Evolutionary conservation across 2,797 vertebrate genomes (phyloP), one percentile per base, ranked within the genome.

Genomic region (Loriculus beryllinus): DNA sequence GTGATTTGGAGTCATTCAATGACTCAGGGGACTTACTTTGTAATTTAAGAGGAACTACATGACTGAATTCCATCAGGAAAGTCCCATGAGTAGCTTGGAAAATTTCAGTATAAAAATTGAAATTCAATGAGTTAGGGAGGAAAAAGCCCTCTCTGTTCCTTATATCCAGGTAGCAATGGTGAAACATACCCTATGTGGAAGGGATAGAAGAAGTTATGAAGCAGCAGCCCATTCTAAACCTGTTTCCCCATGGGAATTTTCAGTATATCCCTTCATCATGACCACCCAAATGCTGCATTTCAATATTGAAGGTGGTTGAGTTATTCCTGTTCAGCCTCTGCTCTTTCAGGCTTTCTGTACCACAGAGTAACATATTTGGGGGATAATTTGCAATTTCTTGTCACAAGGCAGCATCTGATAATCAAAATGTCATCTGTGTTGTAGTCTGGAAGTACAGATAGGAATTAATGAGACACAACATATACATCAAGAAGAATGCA

Each of bases 401-500:
- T 75, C 49, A 80, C 21, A 49, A 91, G 48, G 45, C 48, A 85
- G 60, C 17, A 62, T 19, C 35, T 75, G n/a, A 78, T 81, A 65
- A 85, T 82, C 86, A 62, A 95, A 94, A 49, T 64, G 16, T 87
- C 57, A 70, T 64, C 56, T 60, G 13, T 51, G 43, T 26, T 72
- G 20, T 21, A 65, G 26, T 31, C 16, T 7, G 39, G 82, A 68
- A 64, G 60, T 7, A 37, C 71, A 56, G 51, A 77, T 71, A 69
- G 20, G 43, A 89, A 80, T 86, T 86, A 74, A 82, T 54, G 52
- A 52, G 10, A 31, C 16, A 31, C 43, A 47, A 54, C 14, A 40
- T 6, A 56, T 5, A 63, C 17, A 28, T 16, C 22, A 60, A 71
- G 26, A 37, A 40, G 83, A 92, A 59, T 2, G 3, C 3, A 3